Evolutionary conservation across 2,113 vertebrate species (phyloP), one percentile per base, ranked within the genome.

Genomic region (Progne subis): DNA sequence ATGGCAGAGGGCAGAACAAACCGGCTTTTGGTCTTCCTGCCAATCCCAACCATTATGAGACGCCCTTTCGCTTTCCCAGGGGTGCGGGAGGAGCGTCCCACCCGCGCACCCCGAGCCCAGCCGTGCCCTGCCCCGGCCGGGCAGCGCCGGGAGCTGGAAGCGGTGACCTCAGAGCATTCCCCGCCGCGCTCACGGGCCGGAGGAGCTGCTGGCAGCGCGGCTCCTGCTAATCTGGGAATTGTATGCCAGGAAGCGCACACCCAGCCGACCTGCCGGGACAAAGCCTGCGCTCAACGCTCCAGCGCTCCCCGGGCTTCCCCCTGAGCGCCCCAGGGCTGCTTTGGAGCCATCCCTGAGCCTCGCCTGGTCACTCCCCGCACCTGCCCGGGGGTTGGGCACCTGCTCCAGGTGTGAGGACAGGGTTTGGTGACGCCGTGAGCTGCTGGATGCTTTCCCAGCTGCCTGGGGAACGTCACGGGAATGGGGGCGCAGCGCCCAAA

Each of bases 201-300:
- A 86, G 91, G 63, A 87, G 95, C 88, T 32, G 93, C 82, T 96
- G 94, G 87, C 96, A 97, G 94, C 72, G 4, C 7, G 0, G 71
- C 91, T 65, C 46, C 88, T 93, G 92, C 96, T 97, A 97, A 97
- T 97, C 95, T 97, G 94, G 96, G 96, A 97, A 96, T 95, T 97
- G 83, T 97, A 97, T 95, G 84, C 82, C 94, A 97, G 96, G 96
- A 97, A 97, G 55, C 60, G 49, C 97, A 96, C 96, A 90, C 96
- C 95, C 96, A 95, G 91, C 74, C 39, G 94, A 94, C 72, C 94
- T 94, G 95, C 83, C 50, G 12, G 49, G 79, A 97, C 95, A 95
- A 84, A 96, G 91, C 75, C 87, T 9, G 84, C 61, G 60, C 50
- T 49, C 70, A 34, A 6, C 14, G n/a, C 81, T 43, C 61, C 80